A percentile compares a stretch with the other conserved stretches of the same genome.
These are phyloP conservation scores for Cladopsammia gracilis DNA, from an alignment of 64 coral and sea anemone genomes.

Conservation along the genomic window DNA sequence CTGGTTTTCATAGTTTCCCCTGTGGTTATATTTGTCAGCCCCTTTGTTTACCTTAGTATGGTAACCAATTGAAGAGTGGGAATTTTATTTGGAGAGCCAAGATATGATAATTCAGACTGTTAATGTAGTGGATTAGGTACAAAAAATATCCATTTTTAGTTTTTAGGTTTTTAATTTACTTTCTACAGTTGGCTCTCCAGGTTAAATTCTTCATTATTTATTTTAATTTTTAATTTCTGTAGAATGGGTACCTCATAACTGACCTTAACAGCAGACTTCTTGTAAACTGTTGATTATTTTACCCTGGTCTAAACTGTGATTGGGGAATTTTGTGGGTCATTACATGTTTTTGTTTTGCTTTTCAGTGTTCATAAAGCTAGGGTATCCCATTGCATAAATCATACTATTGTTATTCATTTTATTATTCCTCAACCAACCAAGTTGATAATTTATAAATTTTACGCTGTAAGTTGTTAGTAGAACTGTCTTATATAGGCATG, in stretches of 20 bases:
- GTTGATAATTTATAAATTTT: too few relatives aligned
- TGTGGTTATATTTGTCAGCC: neutral
- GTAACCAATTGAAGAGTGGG: neutral
- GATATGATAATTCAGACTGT: neutral
- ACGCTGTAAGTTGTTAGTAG: too few relatives aligned
- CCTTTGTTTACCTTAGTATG: slow-evolving; percentile 1
- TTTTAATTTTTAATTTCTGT: slow-evolving; percentile 76
- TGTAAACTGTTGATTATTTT: neutral
- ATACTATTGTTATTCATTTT: too few relatives aligned
- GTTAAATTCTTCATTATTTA: slow-evolving; percentile 59
- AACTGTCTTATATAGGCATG: too few relatives aligned
- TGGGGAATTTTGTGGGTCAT: neutral
- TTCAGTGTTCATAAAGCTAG: too few relatives aligned
- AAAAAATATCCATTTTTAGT: neutral
- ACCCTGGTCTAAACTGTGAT: neutral
- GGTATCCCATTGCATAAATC: too few relatives aligned
- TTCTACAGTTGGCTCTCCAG: slow-evolving; percentile 22
- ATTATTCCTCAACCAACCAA: too few relatives aligned
- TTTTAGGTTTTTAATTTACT: neutral
- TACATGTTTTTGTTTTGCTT: too few relatives aligned
- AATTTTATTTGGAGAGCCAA: neutral
- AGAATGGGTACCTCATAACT: slow-evolving; percentile 34
- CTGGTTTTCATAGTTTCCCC: slow-evolving; percentile 5
- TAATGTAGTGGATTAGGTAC: neutral
- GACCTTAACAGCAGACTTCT: slow-evolving; percentile 21